phyloP scores from a whole-genome alignment of 1,140 invertebrate species.

The Acromyrmex echinatior region DNA sequence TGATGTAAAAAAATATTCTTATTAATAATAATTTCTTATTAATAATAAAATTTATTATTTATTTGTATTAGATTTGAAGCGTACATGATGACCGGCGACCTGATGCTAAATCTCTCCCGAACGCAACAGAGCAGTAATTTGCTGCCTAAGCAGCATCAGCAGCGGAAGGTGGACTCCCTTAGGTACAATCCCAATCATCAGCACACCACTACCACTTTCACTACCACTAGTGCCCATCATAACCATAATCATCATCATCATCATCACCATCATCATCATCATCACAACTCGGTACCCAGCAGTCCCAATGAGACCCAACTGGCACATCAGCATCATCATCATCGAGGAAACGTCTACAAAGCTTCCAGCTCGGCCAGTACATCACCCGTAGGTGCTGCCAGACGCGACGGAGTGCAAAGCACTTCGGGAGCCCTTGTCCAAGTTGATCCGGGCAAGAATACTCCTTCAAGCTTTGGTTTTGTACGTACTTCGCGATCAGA shows the following conservation, averaged over 20 bases:
- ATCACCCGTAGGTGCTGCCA: slow-evolving; percentile 86
- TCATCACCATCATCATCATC: slow-evolving; percentile 83
- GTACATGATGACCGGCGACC: slow-evolving; percentile 98
- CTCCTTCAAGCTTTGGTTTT: slow-evolving; percentile 83
- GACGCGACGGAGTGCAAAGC: slow-evolving; percentile 81
- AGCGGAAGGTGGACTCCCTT: slow-evolving; percentile 89
- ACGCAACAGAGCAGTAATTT: slow-evolving; percentile 89
- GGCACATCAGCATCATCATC: slow-evolving; percentile 79
- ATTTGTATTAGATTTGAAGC: slow-evolving; percentile 91
- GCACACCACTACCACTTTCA: slow-evolving; percentile 78
- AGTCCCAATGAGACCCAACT: slow-evolving; percentile 90
- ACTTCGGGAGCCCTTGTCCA: slow-evolving; percentile 72
- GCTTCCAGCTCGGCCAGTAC: slow-evolving; percentile 87
- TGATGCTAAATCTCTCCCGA: slow-evolving; percentile 96
- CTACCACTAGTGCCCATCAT: slow-evolving; percentile 86
- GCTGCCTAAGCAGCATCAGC: slow-evolving; percentile 84
- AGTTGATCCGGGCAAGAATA: slow-evolving; percentile 62
- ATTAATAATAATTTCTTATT: not conserved
- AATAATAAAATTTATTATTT: slow-evolving; percentile 3
- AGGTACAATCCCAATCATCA: slow-evolving; percentile 86
- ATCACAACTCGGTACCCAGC: slow-evolving; percentile 93
- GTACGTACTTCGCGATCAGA: slow-evolving; percentile 94
- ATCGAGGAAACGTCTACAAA: slow-evolving; percentile 84
- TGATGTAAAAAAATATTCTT: not conserved
- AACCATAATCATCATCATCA: slow-evolving; percentile 85